A percentile compares a stretch with the other conserved stretches of the same genome.
phyloP scores from a whole-genome alignment of 2,888 invertebrate genomes.

The Hermodice carunculata region DNA sequence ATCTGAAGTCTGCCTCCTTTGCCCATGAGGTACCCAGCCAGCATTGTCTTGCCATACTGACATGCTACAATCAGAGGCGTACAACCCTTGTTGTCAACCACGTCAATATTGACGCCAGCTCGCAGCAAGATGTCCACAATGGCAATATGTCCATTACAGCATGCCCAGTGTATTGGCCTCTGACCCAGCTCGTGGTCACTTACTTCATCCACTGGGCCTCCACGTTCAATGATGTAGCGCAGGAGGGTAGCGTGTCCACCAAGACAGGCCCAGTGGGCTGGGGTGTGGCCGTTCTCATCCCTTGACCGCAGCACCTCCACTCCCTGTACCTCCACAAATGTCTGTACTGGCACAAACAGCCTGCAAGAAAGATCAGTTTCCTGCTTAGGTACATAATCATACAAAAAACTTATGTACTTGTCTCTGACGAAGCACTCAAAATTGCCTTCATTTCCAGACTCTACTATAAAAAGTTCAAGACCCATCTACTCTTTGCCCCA shows the following conservation, averaged over 20 bases:
- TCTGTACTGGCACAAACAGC: conserved; percentile 86
- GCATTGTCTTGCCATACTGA: conserved; percentile 92
- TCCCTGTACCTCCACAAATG: conserved; percentile 85
- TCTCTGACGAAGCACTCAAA: too few species aligned
- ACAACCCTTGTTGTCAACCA: conserved; percentile 88
- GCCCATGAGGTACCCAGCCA: conserved; percentile 89
- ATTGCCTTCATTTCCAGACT: too few species aligned
- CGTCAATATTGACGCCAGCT: conserved; percentile 86
- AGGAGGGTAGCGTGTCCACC: conserved; percentile 92
- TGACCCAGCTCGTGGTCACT: conserved; percentile 91
- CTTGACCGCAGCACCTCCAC: conserved; percentile 80
- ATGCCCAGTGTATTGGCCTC: conserved; percentile 94
- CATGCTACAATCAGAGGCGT: conserved; percentile 90
- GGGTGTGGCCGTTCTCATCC: conserved; percentile 93
- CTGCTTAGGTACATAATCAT: too few species aligned
- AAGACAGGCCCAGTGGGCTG: conserved; percentile 92
- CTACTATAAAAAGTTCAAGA: too few species aligned
- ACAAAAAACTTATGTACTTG: too few species aligned
- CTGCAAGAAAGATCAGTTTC: conserved; percentile 74
- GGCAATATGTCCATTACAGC: conserved; percentile 91
- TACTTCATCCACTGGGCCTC: conserved; percentile 86
- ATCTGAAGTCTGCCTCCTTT: conserved; percentile 89
- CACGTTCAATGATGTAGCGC: conserved; percentile 87
- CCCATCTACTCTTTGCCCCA: too few species aligned
- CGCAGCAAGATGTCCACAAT: conserved; percentile 82